Conservation (phyloP, 2,888 invertebrate species). For the Campoplex nolae region DNA sequence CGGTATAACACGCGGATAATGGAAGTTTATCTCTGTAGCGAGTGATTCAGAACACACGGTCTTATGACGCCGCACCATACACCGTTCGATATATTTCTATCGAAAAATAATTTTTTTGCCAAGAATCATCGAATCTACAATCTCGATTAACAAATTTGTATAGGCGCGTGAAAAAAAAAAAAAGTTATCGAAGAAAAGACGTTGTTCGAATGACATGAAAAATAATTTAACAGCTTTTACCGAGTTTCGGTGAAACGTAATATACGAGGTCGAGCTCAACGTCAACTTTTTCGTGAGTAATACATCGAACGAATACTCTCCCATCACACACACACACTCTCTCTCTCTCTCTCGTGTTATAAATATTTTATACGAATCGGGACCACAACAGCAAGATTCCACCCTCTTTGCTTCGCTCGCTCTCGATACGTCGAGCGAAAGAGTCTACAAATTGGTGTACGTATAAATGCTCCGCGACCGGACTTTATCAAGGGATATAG, state of each 20-base stretch:
- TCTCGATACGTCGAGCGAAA: background rate
- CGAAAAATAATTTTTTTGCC: no score
- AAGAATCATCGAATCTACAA: no score
- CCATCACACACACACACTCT: background rate
- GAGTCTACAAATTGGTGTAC: constrained; percentile 60
- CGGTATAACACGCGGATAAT: background rate
- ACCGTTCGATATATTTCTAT: background rate
- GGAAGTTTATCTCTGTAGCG: background rate
- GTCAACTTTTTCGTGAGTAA: background rate
- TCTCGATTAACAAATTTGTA: no score
- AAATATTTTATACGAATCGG: constrained; percentile 58
- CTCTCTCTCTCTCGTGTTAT: constrained; percentile 9
- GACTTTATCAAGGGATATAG: constrained; percentile 23
- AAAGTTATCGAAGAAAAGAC: no score
- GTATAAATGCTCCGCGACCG: constrained; percentile 47
- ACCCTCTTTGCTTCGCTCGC: constrained; percentile 9
- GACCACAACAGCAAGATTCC: background rate
- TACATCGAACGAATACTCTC: background rate
- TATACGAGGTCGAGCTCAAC: background rate
- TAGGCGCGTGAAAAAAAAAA: no score
- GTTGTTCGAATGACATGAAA: background rate
- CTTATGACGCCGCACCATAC: background rate
- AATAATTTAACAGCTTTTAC: background rate
- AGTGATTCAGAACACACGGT: background rate
- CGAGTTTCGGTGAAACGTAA: background rate